Base-by-base conservation (phyloP, 2,888 invertebrate species). In the Trissolcus japonicus region DNA sequence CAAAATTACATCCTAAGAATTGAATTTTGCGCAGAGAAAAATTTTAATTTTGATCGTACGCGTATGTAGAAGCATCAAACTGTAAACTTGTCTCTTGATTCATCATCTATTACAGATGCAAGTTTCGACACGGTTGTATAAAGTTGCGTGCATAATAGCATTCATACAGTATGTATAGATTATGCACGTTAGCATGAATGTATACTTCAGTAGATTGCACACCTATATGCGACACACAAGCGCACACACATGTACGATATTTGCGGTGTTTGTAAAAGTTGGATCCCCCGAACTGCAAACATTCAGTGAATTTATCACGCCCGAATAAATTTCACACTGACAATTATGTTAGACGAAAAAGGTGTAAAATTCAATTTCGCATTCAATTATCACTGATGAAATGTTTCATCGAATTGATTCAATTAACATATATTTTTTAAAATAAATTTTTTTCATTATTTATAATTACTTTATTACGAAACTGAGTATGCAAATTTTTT, bases 281-380 rank as follows among this genome's bases (percentile, higher is more conserved):
- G 48, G 25, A 61, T 19, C 57, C 14, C 29, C 43, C 17, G 46
- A 66, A 51, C 21, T 66, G 57, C 57, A 57, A 66, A 66, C 51
- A 57, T 57, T 51, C 55, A 50, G 43, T 35, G 41, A 68, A 48
- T 48, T 35, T 17, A 35, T 59, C 59, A 67, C 54, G 35, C 54
- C 46, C 54, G 60, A 60, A 60, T 68, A 54, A 68, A 60, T 68
- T 68, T 35, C 48, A 48, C 14, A 21, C n/a, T 16, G 54, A 68
- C 54, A 54, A 68, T 68, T 60, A 68, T 14, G 40, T 54, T 48
- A 48, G 54, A 48, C 29, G 53, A 68, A 35, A 61, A 61, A 55
- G 48, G 50, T 56, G 50, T n/a, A 4, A 21, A 56, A 48, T 55
- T 55, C 6, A 21, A 65, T 48, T 65, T 46, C 35, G 11, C 16